phyloP scores from a whole-genome alignment of 2,888 invertebrate species.

The Apoderus coryli region DNA sequence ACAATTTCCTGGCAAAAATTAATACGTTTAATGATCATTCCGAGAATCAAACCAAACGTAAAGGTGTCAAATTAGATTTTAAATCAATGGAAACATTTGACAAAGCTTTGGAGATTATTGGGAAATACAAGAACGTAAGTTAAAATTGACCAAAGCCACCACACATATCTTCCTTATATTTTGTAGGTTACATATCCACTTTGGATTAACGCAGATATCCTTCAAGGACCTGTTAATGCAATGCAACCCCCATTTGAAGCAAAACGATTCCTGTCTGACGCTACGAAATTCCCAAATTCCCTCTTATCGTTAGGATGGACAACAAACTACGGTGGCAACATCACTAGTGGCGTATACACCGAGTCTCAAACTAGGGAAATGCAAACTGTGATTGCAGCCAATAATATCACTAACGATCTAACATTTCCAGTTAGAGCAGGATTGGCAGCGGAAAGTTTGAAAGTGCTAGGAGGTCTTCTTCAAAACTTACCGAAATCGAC shows the following conservation, averaged over 20 bases:
- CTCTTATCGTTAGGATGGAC: constrained; percentile 80
- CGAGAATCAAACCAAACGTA: constrained; percentile 34
- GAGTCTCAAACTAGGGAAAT: constrained; percentile 51
- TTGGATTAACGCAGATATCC: constrained; percentile 81
- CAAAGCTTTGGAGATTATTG: constrained; percentile 37
- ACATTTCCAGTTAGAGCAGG: constrained; percentile 70
- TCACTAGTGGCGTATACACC: constrained; percentile 43
- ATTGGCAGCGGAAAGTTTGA: constrained; percentile 50
- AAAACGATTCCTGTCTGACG: constrained; percentile 42
- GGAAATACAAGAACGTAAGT: constrained; percentile 29
- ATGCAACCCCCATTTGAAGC: constrained; percentile 47
- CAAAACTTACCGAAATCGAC: constrained; percentile 32
- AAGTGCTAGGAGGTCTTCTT: constrained; percentile 44
- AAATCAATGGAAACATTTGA: constrained; percentile 63
- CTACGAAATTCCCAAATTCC: constrained; percentile 43
- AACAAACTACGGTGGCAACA: constrained; percentile 31
- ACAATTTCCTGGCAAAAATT: constrained; percentile 44
- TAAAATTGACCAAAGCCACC: not conserved
- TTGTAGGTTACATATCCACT: constrained; percentile 53
- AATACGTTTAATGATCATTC: constrained; percentile 26
- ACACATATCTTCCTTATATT: constrained; percentile 11
- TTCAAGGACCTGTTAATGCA: constrained; percentile 56
- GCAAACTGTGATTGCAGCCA: constrained; percentile 42
- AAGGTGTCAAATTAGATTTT: constrained; percentile 81
- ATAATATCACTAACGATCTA: constrained; percentile 47